phyloP scores from a whole-genome alignment of 2,113 vertebrate species.

The Phoenicopterus ruber region DNA sequence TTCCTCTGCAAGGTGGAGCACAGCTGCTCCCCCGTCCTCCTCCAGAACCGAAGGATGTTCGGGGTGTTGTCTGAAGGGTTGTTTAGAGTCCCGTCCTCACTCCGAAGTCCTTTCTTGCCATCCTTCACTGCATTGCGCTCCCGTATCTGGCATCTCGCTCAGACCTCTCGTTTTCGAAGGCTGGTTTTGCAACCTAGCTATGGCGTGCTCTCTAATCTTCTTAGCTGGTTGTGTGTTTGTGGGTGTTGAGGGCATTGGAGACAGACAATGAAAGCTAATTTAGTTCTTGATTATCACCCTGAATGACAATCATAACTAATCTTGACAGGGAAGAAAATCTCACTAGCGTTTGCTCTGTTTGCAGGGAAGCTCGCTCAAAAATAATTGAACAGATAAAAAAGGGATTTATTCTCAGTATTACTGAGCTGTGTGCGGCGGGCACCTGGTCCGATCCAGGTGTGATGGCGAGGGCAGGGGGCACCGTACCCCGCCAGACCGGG shows the following conservation, averaged over 20 bases:
- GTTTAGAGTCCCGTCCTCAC: not conserved
- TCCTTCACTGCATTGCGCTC: accelerated
- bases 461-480: accelerated
- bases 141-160: accelerated
- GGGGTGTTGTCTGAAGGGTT: not conserved
- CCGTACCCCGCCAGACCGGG: not conserved
- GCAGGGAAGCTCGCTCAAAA: not conserved
- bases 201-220: not conserved
- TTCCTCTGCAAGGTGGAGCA: not conserved
- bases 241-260: not conserved
- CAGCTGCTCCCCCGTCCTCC: accelerated
- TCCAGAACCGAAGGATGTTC: accelerated
- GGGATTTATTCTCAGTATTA: not conserved
- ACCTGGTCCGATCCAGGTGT: accelerated
- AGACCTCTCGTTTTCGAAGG: not conserved
- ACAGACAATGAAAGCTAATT: not conserved
- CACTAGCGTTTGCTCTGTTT: not conserved
- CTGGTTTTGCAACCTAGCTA: not conserved
- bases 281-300: not conserved
- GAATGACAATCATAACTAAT: not conserved
- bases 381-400: not conserved
- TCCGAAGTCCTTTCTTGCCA: not conserved
- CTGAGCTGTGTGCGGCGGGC: accelerated
- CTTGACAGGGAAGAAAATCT: not conserved
- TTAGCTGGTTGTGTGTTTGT: not conserved